A percentile compares a stretch with the other conserved stretches of the same genome.
phyloP scores from a whole-genome alignment of 2,113 vertebrate genomes.

The Melospiza georgiana region DNA sequence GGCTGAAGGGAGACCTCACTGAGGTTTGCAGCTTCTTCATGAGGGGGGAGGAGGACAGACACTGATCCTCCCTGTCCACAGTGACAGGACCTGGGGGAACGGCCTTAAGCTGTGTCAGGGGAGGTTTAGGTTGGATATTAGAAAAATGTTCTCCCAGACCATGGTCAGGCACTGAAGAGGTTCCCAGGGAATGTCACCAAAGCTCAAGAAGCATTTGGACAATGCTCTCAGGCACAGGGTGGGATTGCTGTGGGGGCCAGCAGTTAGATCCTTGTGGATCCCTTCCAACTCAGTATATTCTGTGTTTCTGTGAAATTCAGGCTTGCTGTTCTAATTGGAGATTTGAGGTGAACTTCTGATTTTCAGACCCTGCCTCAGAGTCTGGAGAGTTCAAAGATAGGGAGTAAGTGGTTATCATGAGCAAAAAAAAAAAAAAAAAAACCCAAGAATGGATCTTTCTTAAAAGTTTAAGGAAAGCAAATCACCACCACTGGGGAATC shows the following conservation, averaged over 20 bases:
- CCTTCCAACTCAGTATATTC: neutral
- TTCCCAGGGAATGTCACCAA: neutral
- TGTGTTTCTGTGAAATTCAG: fast-evolving
- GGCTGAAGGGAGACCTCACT: neutral
- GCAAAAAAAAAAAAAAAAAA: neutral
- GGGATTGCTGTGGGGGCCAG: neutral
- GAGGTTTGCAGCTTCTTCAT: neutral
- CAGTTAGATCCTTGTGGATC: neutral
- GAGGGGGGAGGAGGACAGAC: neutral
- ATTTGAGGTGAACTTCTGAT: neutral
- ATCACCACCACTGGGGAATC: neutral
- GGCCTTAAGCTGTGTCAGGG: neutral
- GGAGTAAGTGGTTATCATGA: neutral
- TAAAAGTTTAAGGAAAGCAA: neutral
- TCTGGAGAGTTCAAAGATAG: neutral
- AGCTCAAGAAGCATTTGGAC: neutral
- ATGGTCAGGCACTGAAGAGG: neutral
- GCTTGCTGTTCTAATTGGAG: neutral
- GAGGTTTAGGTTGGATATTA: neutral
- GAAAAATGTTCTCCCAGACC: neutral
- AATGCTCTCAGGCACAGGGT: neutral
- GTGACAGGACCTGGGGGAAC: neutral
- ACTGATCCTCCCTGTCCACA: neutral
- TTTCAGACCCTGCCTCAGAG: neutral
- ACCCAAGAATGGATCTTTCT: neutral